Evolutionary conservation across 2,113 vertebrate genomes (phyloP), one percentile per base, ranked within the genome.

Genomic region (Microcebus tavaratra): DNA sequence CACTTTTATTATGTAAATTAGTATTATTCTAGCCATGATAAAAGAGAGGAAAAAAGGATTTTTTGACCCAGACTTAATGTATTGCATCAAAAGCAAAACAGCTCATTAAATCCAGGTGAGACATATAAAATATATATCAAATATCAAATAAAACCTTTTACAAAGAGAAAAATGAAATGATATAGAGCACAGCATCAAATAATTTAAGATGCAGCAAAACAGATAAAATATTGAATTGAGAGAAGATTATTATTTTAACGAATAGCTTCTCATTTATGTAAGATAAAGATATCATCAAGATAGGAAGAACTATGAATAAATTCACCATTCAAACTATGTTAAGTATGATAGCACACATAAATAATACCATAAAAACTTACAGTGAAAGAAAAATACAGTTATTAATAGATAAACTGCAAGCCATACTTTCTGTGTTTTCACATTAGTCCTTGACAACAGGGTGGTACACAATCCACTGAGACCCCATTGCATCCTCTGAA

Each of bases 51-150:
- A 29, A 57, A 90, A 90, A 79, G 1, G 5, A 79, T 90, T 94
- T 95, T 79, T 79, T 20, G 8, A 92, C 25, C 8, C 2, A 94
- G 34, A 89, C 0, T 0, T 55, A 92, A 29, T 61, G 5, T 57
- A 34, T 25, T 88, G 12, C 29, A 45, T 68, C 63, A 91, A 91
- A 94, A 78, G 27, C 17, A 94, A 94, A 96, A 94, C 1, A 76
- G 4, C 42, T 96, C 42, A 89, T 95, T 88, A 97, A 92, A 88
- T 83, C 21, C 34, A 91, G 57, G 2, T 95, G 53, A 68, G 6
- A 59, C 31, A 67, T 59, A 67, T 63, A 72, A 96, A 79, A 39
- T 53, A 83, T 10, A 34, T 92, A 70, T 83, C 20, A 72, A 83
- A 90, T 75, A 83, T 63, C 31, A 90, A 80, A 59, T 10, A 88